Evolutionary conservation across 1,140 invertebrate genomes (phyloP).

Genomic region (Pseudomyrmex gracilis): DNA sequence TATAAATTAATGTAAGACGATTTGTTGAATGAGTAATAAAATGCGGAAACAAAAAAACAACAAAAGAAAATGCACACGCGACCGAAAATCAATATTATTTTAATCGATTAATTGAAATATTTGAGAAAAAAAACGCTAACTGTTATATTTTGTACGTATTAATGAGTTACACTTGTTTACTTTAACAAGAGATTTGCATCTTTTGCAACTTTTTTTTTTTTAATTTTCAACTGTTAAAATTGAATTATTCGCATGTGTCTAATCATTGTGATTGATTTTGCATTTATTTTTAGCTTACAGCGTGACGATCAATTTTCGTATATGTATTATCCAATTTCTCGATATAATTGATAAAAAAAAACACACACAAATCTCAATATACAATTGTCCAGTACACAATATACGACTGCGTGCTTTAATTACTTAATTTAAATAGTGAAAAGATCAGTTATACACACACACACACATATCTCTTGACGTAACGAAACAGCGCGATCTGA

Average conservation of each 20-base stretch:
- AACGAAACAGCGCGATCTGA: slow-evolving; percentile 24
- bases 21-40: slow-evolving; percentile 18
- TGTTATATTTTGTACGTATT: neutral
- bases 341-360: no score
- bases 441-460: no score
- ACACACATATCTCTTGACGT: slow-evolving; percentile 10
- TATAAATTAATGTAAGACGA: slow-evolving; percentile 17
- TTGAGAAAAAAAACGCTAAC: no score
- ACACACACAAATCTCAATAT: no score
- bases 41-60: neutral
- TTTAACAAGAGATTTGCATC: neutral
- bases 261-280: neutral
- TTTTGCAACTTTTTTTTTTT: neutral
- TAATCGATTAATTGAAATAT: neutral
- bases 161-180: neutral
- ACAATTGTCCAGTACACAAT: no score
- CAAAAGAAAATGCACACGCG: no score
- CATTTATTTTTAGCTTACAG: no score
- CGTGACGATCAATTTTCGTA: no score
- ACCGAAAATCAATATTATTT: neutral
- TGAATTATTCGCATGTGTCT: neutral
- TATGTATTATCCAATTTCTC: no score
- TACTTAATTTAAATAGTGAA: neutral
- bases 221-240: neutral
- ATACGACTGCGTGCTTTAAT: neutral